Conservation (phyloP, 2,113 vertebrate genomes). For the Siniperca knerii region DNA sequence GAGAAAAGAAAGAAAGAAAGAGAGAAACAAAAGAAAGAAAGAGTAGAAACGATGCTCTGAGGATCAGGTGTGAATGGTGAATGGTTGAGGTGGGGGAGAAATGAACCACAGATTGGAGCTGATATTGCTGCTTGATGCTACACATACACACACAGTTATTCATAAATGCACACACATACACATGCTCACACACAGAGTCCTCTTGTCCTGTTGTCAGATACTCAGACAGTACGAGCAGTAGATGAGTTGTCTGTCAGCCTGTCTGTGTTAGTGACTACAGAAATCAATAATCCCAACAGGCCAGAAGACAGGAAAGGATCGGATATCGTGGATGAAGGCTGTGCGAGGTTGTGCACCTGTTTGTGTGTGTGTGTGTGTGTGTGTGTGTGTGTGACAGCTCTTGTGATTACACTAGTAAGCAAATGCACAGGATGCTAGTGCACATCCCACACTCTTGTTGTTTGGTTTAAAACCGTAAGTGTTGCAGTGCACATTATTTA, state of each 20-base stretch:
- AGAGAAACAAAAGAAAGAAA: not conserved
- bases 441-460: slow-evolving; percentile 7
- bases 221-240: slow-evolving; percentile 19
- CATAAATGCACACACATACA: slow-evolving; percentile 3
- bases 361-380: slow-evolving; percentile 1
- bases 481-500: slow-evolving; percentile 21
- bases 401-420: slow-evolving; percentile 11
- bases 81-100: slow-evolving; percentile 38
- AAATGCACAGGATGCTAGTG: slow-evolving; percentile 8
- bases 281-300: slow-evolving; percentile 53
- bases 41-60: not conserved
- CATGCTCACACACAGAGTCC: slow-evolving; percentile 23
- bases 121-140: slow-evolving; percentile 41
- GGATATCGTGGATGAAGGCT: slow-evolving; percentile 3
- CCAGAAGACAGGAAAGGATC: slow-evolving; percentile 30
- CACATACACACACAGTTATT: slow-evolving; percentile 1
- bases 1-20: too few relatives aligned
- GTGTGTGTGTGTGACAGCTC: not conserved
- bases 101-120: slow-evolving; percentile 54
- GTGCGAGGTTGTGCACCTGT: not conserved
- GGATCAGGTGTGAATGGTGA: slow-evolving; percentile 72
- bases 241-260: slow-evolving; percentile 47
- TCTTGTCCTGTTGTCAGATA: slow-evolving; percentile 37
- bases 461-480: not conserved
- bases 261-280: slow-evolving; percentile 36